A percentile compares a stretch with the other conserved stretches of the same genome.
These are phyloP conservation scores for Cyphomyrus plagiostoma DNA, from an alignment of 2,113 vertebrate species.

Conservation along the genomic window DNA sequence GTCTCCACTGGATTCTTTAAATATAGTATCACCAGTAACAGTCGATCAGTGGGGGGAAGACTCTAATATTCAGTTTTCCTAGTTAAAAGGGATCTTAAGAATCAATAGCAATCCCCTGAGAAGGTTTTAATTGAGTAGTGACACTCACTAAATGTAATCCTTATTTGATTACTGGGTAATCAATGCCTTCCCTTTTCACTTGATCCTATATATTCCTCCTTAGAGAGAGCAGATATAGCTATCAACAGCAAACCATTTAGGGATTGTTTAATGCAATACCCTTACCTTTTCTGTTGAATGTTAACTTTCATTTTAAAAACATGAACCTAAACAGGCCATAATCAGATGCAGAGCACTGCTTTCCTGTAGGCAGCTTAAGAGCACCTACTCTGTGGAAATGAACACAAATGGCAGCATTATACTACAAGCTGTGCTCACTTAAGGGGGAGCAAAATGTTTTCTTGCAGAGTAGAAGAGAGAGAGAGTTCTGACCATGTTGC, in stretches of 20 bases:
- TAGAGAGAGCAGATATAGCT: background rate
- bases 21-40: background rate
- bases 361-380: background rate
- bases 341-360: background rate
- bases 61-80: background rate
- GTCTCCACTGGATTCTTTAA: constrained; percentile 3
- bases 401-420: background rate
- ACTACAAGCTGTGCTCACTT: background rate
- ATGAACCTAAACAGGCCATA: background rate
- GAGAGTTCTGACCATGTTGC: background rate
- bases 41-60: background rate
- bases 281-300: background rate
- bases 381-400: background rate
- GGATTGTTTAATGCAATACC: background rate
- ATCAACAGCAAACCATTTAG: constrained; percentile 8
- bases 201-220: background rate
- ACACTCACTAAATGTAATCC: constrained; percentile 1
- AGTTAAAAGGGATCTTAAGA: background rate
- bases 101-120: background rate
- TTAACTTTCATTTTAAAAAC: background rate
- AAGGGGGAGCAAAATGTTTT: background rate
- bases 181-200: constrained; percentile 15
- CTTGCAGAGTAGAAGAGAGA: background rate
- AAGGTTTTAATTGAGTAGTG: background rate
- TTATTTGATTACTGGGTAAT: constrained; percentile 9